These are phyloP conservation scores for Falco berigora DNA, from an alignment of 2,797 vertebrate species.

Conservation along the genomic window DNA sequence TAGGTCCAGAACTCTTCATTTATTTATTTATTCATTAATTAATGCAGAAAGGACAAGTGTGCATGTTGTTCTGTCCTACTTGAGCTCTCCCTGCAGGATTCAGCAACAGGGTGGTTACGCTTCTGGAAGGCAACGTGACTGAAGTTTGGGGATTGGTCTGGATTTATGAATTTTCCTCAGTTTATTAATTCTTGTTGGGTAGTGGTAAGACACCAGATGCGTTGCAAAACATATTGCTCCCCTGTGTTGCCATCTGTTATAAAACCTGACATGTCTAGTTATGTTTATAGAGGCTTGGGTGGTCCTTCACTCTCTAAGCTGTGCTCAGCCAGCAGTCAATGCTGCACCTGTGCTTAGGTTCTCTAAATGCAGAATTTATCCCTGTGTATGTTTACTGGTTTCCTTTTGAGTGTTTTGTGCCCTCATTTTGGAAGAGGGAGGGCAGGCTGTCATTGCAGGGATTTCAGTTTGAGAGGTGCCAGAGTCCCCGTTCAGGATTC, in stretches of 20 bases:
- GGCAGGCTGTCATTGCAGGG: not conserved
- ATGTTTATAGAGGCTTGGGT: not conserved
- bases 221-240: not conserved
- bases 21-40: not conserved
- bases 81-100: not conserved
- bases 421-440: not conserved
- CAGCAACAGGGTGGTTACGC: rapidly evolving
- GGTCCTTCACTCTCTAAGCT: not conserved
- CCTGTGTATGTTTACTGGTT: not conserved
- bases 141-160: not conserved
- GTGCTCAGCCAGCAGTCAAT: not conserved
- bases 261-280: not conserved
- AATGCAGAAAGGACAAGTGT: not conserved
- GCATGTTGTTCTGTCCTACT: not conserved
- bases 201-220: not conserved
- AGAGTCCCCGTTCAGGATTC: not conserved
- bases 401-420: not conserved
- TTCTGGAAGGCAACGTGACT: not conserved
- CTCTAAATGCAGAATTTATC: not conserved
- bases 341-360: not conserved
- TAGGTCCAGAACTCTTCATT: not conserved
- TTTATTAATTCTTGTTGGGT: not conserved
- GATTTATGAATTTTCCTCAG: not conserved
- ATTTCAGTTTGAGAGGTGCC: not conserved
- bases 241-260: not conserved